phyloP scores from a whole-genome alignment of 2,888 invertebrate genomes.

The Xestia ashworthii region DNA sequence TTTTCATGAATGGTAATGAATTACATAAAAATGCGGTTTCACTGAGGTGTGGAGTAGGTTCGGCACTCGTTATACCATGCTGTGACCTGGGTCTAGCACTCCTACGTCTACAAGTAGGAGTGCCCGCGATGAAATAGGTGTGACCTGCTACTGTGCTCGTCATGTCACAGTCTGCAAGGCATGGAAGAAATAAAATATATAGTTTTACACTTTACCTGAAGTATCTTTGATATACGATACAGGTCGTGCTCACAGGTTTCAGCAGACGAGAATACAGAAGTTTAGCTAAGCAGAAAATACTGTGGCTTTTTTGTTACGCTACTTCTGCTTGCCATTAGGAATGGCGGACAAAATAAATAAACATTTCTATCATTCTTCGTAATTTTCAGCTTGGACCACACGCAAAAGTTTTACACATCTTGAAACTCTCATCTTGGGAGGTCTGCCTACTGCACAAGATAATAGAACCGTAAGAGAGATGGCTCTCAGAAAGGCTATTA shows the following conservation, averaged over 20 bases:
- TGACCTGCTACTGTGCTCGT: constrained; percentile 20
- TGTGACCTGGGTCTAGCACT: constrained; percentile 37
- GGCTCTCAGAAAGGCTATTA: constrained; percentile 6
- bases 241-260: not conserved
- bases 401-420: not conserved
- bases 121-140: constrained; percentile 39
- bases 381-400: not conserved
- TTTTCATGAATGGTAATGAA: constrained; percentile 37
- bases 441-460: not conserved
- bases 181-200: not conserved
- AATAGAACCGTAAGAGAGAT: constrained; percentile 12
- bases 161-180: constrained; percentile 27
- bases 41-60: constrained; percentile 41
- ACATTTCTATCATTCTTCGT: not conserved
- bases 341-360: not conserved
- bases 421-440: not conserved
- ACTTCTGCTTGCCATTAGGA: not conserved
- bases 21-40: constrained; percentile 31
- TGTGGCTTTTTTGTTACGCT: not conserved
- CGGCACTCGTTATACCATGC: constrained; percentile 35
- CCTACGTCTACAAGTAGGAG: constrained; percentile 28
- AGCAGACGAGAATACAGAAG: not conserved
- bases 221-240: not conserved
- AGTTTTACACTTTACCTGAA: not conserved
- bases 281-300: not conserved